Percentiles rank a stretch among this genome's conserved stretches.
These are phyloP conservation scores for Zaprionus ornatus DNA, from an alignment of 1,140 invertebrate species.

Conservation along the genomic window DNA sequence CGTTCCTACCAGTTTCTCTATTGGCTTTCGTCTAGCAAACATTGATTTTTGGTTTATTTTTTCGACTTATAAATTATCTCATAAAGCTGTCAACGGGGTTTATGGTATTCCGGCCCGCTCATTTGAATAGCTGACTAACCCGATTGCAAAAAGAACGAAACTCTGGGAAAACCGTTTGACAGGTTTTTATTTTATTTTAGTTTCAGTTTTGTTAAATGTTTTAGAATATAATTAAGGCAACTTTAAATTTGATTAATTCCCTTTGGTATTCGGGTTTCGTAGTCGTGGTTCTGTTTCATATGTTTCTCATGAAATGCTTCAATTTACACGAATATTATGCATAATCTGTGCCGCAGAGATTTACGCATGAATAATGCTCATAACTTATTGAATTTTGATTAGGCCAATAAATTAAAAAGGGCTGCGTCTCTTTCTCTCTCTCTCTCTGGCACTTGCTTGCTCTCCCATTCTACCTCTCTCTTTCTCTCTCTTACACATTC, in stretches of 20 bases:
- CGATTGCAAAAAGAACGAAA: constrained; percentile 16
- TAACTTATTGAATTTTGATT: constrained; percentile 72
- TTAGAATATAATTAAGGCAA: constrained; percentile 4
- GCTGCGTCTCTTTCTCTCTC: not conserved
- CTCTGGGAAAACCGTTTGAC: constrained; percentile 35
- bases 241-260: not conserved
- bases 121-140: constrained; percentile 48
- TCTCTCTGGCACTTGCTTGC: not conserved
- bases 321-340: constrained; percentile 32
- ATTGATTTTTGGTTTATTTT: constrained; percentile 3
- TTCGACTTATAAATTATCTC: constrained; percentile 35
- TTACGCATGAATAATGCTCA: constrained; percentile 47
- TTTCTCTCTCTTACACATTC: not conserved
- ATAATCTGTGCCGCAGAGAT: constrained; percentile 24
- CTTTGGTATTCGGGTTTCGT: not conserved
- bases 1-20: not conserved
- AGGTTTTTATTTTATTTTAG: constrained; percentile 4
- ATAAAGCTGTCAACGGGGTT: constrained; percentile 35
- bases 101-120: constrained; percentile 9
- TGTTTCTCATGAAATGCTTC: constrained; percentile 11
- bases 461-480: not conserved
- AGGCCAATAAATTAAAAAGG: constrained; percentile 57
- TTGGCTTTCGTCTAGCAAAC: not conserved
- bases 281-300: not conserved
- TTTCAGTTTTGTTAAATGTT: constrained; percentile 9